A percentile compares a stretch with the other conserved stretches of the same genome.
Conservation (phyloP, 1,140 invertebrate species). For the Drosophila murphyi region DNA sequence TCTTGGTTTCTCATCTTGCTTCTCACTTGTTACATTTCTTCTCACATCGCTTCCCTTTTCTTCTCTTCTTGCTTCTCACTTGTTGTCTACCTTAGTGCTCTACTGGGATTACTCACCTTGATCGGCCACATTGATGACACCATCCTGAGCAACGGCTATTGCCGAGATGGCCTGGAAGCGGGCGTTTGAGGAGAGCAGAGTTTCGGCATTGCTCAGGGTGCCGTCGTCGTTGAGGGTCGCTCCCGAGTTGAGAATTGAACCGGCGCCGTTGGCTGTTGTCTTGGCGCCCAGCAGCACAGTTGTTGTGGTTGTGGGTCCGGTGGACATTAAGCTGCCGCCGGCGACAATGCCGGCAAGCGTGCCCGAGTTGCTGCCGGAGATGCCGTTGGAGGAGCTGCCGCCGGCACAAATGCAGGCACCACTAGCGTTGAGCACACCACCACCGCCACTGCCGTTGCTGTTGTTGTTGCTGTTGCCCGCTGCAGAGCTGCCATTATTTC, state of each 20-base stretch:
- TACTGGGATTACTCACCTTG: conserved; percentile 88
- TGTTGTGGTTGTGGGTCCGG: conserved; percentile 82
- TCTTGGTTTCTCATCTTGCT: neutral
- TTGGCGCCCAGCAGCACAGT: conserved; percentile 78
- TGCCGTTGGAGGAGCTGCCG: conserved; percentile 30
- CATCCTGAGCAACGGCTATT: conserved; percentile 96
- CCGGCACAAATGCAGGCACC: conserved; percentile 57
- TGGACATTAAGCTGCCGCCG: conserved; percentile 80
- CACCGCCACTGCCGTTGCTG: conserved; percentile 36
- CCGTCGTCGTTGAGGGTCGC: conserved; percentile 86
- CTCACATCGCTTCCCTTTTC: neutral
- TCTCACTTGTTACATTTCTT: neutral
- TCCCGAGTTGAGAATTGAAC: conserved; percentile 36
- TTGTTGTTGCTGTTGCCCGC: conserved; percentile 31
- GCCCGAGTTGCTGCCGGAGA: conserved; percentile 31
- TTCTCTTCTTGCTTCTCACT: neutral
- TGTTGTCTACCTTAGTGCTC: neutral
- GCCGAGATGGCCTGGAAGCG: conserved; percentile 96
- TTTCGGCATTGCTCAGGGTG: conserved; percentile 90
- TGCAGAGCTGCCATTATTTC: conserved; percentile 66
- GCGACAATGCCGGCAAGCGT: conserved; percentile 74
- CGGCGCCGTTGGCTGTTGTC: conserved; percentile 63
- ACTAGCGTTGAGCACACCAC: conserved; percentile 34
- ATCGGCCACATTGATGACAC: conserved; percentile 96
- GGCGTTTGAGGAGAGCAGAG: conserved; percentile 94